Percentiles rank a stretch among this genome's conserved stretches.
phyloP scores from a whole-genome alignment of 2,113 vertebrate genomes.

The Indri indri region DNA sequence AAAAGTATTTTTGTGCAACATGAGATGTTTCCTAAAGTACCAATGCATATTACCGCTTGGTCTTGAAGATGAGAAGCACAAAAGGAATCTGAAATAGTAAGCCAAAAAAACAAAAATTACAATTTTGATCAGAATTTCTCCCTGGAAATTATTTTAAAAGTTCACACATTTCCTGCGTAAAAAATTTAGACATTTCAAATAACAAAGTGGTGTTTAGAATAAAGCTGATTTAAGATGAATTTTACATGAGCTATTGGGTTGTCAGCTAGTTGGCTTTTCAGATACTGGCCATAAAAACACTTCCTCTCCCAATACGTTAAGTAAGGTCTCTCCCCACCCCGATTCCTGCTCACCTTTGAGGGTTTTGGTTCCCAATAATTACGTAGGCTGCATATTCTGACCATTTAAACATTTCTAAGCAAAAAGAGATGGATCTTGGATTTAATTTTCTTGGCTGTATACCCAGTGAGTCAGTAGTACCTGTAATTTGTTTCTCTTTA shows the following conservation, averaged over 20 bases:
- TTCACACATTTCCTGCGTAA: not conserved
- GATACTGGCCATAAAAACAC: not conserved
- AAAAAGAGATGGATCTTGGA: not conserved
- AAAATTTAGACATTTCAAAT: not conserved
- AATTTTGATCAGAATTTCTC: not conserved
- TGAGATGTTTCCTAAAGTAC: not conserved
- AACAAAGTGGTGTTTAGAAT: not conserved
- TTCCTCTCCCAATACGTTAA: not conserved
- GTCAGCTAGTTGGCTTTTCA: not conserved
- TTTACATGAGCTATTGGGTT: not conserved
- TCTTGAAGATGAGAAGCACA: not conserved
- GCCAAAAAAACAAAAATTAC: not conserved
- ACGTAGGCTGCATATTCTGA: not conserved
- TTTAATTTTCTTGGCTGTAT: not conserved
- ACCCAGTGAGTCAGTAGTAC: not conserved
- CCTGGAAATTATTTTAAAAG: not conserved
- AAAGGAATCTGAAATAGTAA: not conserved
- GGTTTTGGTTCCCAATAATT: not conserved
- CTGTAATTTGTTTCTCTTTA: not conserved
- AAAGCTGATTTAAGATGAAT: not conserved
- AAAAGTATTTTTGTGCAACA: not conserved
- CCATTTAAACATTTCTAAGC: not conserved
- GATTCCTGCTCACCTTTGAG: not conserved
- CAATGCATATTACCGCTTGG: not conserved
- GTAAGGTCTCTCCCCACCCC: not conserved